These are phyloP conservation scores for Bungarus multicinctus DNA, from an alignment of 2,113 vertebrate species.

Conservation along the genomic window DNA sequence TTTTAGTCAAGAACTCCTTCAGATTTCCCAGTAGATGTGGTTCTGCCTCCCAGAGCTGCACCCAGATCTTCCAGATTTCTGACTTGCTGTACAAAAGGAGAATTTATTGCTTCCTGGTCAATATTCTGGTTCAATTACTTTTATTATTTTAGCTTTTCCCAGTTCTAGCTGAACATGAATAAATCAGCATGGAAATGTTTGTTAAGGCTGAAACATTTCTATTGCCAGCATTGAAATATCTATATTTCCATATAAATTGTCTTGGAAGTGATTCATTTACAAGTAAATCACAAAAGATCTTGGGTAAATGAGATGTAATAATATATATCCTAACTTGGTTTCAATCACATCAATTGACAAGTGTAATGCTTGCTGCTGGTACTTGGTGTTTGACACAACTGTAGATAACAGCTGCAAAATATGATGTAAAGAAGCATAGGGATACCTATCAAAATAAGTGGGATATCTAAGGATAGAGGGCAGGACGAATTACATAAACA, in stretches of 20 bases:
- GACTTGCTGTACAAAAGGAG: constrained; percentile 51
- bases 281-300: not conserved
- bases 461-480: not conserved
- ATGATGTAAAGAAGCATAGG: not conserved
- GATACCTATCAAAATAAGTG: not conserved
- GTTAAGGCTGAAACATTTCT: too few species aligned
- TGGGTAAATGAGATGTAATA: not conserved
- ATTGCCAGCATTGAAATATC: not conserved
- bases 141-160: not conserved
- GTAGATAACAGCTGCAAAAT: not conserved
- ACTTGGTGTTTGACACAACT: not conserved
- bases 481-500: not conserved
- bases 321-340: not conserved
- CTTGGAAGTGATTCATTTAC: not conserved
- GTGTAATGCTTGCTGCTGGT: not conserved
- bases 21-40: constrained; percentile 67
- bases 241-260: not conserved
- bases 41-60: constrained; percentile 65
- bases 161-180: not conserved
- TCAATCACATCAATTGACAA: not conserved
- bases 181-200: not conserved
- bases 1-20: constrained; percentile 70
- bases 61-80: constrained; percentile 76
- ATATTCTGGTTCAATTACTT: not conserved
- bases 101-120: not conserved